Evolutionary conservation across 2,113 vertebrate species (phyloP).

Genomic region (Pagrus major): DNA sequence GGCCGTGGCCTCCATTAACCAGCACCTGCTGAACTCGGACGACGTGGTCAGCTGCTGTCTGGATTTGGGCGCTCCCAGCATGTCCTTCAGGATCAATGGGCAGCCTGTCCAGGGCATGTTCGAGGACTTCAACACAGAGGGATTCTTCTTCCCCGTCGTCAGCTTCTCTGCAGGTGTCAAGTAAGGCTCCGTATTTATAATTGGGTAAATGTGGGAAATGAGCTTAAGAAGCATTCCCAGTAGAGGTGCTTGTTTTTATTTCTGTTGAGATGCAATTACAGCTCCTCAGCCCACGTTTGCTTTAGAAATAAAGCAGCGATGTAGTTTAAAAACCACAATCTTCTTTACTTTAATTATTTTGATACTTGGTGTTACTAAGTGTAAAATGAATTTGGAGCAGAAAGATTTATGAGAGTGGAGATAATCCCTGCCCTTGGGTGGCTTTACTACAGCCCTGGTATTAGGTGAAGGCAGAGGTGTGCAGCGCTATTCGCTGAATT

Average conservation of each 20-base stretch:
- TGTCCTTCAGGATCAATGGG: constrained; percentile 98
- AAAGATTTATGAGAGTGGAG: background rate
- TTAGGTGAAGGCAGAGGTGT: background rate
- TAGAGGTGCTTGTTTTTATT: background rate
- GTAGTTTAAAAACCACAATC: background rate
- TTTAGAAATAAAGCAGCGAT: constrained; percentile 5
- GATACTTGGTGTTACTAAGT: background rate
- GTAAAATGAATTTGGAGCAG: background rate
- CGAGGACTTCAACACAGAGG: constrained; percentile 95
- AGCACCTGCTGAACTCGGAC: constrained; percentile 93
- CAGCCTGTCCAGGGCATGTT: constrained; percentile 99
- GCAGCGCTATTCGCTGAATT: background rate
- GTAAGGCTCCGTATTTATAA: constrained; percentile 78
- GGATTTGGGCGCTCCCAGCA: constrained; percentile 94
- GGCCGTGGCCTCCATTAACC: constrained; percentile 95
- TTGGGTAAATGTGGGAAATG: background rate
- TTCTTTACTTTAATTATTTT: background rate
- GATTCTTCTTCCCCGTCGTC: constrained; percentile 96
- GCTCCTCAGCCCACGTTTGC: background rate
- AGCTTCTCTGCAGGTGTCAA: constrained; percentile 98
- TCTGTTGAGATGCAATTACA: constrained; percentile 16
- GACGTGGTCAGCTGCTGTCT: constrained; percentile 98
- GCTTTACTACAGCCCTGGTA: background rate
- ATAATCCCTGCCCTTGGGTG: background rate
- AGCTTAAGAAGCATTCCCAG: constrained; percentile 1